A percentile compares a stretch with the other conserved stretches of the same genome.
Evolutionary conservation across 2,113 vertebrate species (phyloP).

Genomic region (Eudyptes chrysolophus): DNA sequence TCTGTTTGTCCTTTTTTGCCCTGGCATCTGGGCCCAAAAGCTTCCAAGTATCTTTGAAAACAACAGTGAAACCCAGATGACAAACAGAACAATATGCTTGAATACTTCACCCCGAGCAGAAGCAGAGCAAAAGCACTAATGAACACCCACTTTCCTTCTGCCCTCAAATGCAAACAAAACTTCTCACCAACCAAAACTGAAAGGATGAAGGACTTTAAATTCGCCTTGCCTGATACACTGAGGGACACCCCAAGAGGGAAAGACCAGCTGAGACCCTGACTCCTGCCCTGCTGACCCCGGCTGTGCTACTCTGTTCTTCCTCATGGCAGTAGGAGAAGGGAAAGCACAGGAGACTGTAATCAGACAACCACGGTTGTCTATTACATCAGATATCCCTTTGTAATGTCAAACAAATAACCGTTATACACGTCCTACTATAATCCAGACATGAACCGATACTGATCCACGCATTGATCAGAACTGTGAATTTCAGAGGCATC

Average conservation of each 20-base stretch:
- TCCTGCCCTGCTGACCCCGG: background rate
- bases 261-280: background rate
- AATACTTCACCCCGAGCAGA: background rate
- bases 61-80: background rate
- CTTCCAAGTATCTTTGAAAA: background rate
- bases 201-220: background rate
- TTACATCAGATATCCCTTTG: background rate
- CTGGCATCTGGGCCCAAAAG: background rate
- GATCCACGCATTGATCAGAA: background rate
- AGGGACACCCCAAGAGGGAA: background rate
- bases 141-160: background rate
- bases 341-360: background rate
- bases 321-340: accelerated
- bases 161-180: background rate
- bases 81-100: background rate
- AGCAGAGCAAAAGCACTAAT: background rate
- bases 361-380: background rate
- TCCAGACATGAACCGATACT: background rate
- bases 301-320: background rate
- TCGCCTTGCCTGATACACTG: accelerated
- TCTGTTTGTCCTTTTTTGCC: background rate
- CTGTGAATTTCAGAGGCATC: background rate
- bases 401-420: background rate
- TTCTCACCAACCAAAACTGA: background rate
- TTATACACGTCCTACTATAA: background rate